Percentiles rank a stretch among this genome's conserved stretches.
Evolutionary conservation across 2,113 vertebrate genomes (phyloP).

Genomic region (Cnemophilus loriae): DNA sequence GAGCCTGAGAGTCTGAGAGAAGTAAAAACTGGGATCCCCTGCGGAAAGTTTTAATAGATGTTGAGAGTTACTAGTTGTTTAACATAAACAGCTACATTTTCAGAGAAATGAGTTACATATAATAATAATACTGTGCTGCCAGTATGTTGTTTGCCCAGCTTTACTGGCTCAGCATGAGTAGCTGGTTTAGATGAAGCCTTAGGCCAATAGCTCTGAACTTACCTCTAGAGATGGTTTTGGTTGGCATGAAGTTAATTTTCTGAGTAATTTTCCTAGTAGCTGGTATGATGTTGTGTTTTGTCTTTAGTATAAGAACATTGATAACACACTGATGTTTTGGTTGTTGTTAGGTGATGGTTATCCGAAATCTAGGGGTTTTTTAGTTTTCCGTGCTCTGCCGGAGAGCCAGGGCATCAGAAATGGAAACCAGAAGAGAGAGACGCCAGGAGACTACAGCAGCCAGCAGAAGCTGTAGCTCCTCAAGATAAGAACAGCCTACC

Average conservation of each 20-base stretch:
- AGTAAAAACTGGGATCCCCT: background rate
- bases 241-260: background rate
- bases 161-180: background rate
- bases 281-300: background rate
- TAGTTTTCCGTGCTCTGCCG: background rate
- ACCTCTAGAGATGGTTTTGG: accelerated
- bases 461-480: background rate
- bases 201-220: background rate
- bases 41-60: background rate
- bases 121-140: too few relatives aligned
- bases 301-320: background rate
- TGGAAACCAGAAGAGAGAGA: background rate
- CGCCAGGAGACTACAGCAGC: background rate
- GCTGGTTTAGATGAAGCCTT: background rate
- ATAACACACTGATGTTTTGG: background rate
- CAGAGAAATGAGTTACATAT: background rate
- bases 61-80: background rate
- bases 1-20: background rate
- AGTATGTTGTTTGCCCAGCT: background rate
- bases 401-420: background rate
- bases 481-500: background rate
- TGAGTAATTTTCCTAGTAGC: background rate
- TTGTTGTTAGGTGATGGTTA: background rate
- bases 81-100: background rate
- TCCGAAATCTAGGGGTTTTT: background rate